Conservation (phyloP, 2,888 invertebrate genomes). For the Amiota minor region DNA sequence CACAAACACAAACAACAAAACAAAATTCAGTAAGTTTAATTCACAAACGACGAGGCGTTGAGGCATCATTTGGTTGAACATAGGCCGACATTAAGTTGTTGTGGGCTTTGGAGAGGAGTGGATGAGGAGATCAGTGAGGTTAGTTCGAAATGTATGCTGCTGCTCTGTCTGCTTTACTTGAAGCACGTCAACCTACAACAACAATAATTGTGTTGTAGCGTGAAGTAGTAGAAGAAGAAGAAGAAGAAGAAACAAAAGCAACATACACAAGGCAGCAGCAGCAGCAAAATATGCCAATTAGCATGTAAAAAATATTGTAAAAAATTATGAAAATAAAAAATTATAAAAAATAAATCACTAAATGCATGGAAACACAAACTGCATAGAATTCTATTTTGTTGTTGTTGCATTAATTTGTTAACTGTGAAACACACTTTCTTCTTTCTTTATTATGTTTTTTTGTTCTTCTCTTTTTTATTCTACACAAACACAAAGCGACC, state of each 20-base stretch:
- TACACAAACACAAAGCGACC: too few relatives aligned
- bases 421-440: too few relatives aligned
- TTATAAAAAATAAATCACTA: neutral
- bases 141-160: too few relatives aligned
- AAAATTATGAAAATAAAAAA: slow-evolving; percentile 1
- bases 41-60: neutral
- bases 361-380: too few relatives aligned
- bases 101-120: neutral
- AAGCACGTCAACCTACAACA: slow-evolving; percentile 12
- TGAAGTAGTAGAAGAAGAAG: neutral
- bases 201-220: neutral
- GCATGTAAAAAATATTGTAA: neutral
- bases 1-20: neutral
- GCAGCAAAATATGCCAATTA: too few relatives aligned
- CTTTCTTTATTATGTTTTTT: too few relatives aligned
- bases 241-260: too few relatives aligned
- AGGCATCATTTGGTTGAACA: too few relatives aligned
- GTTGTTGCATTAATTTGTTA: too few relatives aligned
- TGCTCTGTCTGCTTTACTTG: neutral
- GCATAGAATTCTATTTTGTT: too few relatives aligned
- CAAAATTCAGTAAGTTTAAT: slow-evolving; percentile 1
- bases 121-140: neutral
- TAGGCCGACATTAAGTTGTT: neutral
- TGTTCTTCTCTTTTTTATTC: too few relatives aligned
- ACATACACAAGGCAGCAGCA: too few relatives aligned